Evolutionary conservation across 1,140 invertebrate species (phyloP), one percentile per base, ranked within the genome.

Genomic region (Lasioglossum baleicum): DNA sequence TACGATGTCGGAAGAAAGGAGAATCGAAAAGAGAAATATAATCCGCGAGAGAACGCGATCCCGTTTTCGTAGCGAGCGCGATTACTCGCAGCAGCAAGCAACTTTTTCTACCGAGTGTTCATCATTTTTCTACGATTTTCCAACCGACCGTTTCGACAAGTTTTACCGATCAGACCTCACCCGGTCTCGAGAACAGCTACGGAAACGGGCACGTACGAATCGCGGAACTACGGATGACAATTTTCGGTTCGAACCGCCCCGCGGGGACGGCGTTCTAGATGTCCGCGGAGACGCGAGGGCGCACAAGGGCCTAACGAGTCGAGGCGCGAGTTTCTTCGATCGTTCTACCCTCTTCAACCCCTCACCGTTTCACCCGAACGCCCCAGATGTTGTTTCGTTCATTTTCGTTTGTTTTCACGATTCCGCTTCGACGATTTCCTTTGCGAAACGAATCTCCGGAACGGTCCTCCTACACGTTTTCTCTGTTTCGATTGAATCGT

Each of bases 241-340:
- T 82, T 53, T 85, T 68, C 31, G 58, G 74, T 64, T 13, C 42
- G 5, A 61, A 6, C 31, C 61, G 48, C 60, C 58, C 56, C 31
- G 68, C 51, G 60, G 65, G 2, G 73, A 74, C 51, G 80, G 81
- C 76, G 66, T 26, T 80, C 73, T 84, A 79, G 83, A 79, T 70
- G 71, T 86, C 84, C 83, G 84, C 75, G 75, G 1, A 35, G 35
- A 35, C 35, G 3, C 80, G 75, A 80, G 83, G 80, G 82, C 80
- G 83, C 72, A 83, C 80, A 83, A 86, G 75, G 83, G 84, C 84
- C 84, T 86, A 85, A 85, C 35, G 75, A 66, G 61, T 53, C 66
- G 72, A 82, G 73, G 81, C 40, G 58, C 74, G 74, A 63, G 40
- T 64, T 63, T 42, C 69, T 63, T 40, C 40, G 22, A 42, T 76